Conservation (phyloP, 2,113 vertebrate species). For the Holacanthus passer region DNA sequence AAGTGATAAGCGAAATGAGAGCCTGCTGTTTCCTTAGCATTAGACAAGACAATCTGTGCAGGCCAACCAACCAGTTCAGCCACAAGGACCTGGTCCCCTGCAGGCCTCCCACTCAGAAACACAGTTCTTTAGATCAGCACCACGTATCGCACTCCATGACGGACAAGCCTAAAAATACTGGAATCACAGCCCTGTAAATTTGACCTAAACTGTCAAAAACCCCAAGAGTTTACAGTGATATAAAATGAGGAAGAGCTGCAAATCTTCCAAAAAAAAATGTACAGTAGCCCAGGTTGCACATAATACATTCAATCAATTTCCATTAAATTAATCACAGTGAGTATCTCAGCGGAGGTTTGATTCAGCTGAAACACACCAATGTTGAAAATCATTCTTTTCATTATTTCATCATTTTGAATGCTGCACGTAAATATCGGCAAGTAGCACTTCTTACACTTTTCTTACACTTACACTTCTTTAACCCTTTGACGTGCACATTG, state of each 20-base stretch:
- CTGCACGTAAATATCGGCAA: no score
- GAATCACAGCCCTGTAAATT: background rate
- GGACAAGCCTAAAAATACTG: background rate
- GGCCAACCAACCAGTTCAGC: background rate
- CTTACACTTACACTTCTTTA: no score
- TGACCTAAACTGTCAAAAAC: background rate
- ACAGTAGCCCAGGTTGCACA: background rate
- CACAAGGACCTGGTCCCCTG: background rate
- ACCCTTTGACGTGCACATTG: background rate
- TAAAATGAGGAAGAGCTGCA: background rate
- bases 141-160: accelerated
- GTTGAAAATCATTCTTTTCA: no score
- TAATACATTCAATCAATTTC: no score
- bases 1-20: background rate
- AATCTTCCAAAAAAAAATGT: background rate
- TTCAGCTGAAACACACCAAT: background rate
- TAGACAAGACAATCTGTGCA: background rate
- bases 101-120: slow-evolving; percentile 2
- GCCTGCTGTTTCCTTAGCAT: background rate
- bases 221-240: no score
- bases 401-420: no score
- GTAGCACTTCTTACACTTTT: no score
- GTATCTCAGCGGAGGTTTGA: background rate
- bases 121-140: no score
- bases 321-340: no score